phyloP scores from a whole-genome alignment of 37 sponge, comb jelly and placozoan species.

The Theonella swinhoei region DNA sequence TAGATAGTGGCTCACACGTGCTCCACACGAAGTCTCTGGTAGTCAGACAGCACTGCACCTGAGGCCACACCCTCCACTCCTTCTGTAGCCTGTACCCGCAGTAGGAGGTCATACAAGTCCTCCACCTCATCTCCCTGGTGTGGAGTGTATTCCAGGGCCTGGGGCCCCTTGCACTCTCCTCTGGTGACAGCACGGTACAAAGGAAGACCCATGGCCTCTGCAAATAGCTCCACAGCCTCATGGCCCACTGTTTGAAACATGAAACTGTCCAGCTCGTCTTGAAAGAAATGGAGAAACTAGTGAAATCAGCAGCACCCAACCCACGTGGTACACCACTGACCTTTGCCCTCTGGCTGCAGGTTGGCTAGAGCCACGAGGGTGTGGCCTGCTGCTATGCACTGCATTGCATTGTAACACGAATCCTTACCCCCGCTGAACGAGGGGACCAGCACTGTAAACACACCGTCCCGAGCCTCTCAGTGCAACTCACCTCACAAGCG shows the following conservation, averaged over 20 bases:
- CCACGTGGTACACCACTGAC: not conserved
- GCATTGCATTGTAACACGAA: constrained; percentile 92
- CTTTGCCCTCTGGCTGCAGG: constrained; percentile 68
- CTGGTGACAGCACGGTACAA: constrained; percentile 69
- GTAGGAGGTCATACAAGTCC: constrained; percentile 82
- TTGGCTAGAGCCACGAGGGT: constrained; percentile 91
- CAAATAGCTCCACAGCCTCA: constrained; percentile 73
- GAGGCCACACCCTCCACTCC: constrained; percentile 83
- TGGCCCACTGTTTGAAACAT: constrained; percentile 99
- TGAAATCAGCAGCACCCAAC: constrained; percentile 2
- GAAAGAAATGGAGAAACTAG: not conserved
- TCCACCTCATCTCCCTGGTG: constrained; percentile 91
- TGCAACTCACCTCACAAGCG: constrained; percentile 30
- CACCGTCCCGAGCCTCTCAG: not conserved
- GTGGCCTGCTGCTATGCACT: constrained; percentile 92
- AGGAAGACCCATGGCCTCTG: constrained; percentile 87
- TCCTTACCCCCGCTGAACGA: constrained; percentile 95
- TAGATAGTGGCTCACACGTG: constrained; percentile 79
- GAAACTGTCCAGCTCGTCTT: constrained; percentile 94
- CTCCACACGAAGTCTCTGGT: constrained; percentile 95
- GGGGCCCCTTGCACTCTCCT: constrained; percentile 50
- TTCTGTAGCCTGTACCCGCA: constrained; percentile 57
- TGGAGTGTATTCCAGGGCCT: constrained; percentile 58
- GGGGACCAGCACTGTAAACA: not conserved
- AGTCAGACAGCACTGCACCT: constrained; percentile 96